Base-by-base conservation (phyloP, 2,113 vertebrate genomes). In the Acinonyx jubatus region DNA sequence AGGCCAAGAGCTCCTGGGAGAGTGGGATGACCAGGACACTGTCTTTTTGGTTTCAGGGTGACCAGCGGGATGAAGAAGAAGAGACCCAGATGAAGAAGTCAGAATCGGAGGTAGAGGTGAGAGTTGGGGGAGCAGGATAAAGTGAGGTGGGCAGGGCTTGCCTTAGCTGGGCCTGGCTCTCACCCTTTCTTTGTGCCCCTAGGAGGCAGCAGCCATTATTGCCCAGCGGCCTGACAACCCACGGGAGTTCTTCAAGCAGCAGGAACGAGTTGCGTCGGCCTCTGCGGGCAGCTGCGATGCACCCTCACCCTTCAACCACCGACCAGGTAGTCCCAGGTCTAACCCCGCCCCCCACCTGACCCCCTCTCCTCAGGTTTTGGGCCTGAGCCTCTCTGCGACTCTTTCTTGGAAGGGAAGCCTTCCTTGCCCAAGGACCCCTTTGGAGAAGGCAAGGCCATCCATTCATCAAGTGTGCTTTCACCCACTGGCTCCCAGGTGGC, bases 161-260 rank as follows among this genome's bases (percentile, higher is more conserved):
- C 61, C 73, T 29, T 0, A 0, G 1, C 48, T 9, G 0, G 4
- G n/a, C n/a, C 27, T 11, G 0, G 2, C 31, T 9, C 79, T 96
- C 8, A 96, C 69, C 45, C 68, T 79, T 38, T 27, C 36, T 25
- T 19, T 12, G 0, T 74, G 0, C 93, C 94, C 78, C 61, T 98
- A 99, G 99, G 99, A 99, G 98, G 99, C 99, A 25, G 99, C 99
- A 41, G 99, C 99, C 97, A 99, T 99, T 98, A 99, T 99, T 4
- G 99, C 99, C 91, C 99, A 99, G 99, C 98, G 99, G 48, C 99
- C 99, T 0, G 99, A 99, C 97, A 99, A 99, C 98, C 99, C 99
- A 1, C 99, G 99, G 57, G 99, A 99, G 95, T 99, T 99, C 98
- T 99, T 99, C 98, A 99, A 99, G 98, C 99, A 99, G 99, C 99